Conservation (phyloP, 2,888 invertebrate species). For the Rosalia funebris region DNA sequence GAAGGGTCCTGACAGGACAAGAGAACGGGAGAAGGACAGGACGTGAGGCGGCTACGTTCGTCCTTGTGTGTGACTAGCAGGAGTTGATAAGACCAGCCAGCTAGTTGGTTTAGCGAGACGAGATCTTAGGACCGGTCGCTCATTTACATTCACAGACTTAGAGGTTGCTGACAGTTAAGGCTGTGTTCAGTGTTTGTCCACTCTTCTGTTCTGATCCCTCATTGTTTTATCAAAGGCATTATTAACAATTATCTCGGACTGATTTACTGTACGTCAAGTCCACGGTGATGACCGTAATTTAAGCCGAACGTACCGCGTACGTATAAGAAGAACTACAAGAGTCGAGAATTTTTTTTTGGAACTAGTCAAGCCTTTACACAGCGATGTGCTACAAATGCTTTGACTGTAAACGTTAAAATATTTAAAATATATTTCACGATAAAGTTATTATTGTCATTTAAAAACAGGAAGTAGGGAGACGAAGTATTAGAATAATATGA, state of each 20-base stretch:
- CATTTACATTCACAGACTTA: conserved; percentile 26
- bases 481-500: too few relatives aligned
- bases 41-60: conserved; percentile 39
- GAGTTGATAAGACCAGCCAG: conserved; percentile 1
- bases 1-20: conserved; percentile 54
- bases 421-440: too few relatives aligned
- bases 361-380: too few relatives aligned
- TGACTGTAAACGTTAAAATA: too few relatives aligned
- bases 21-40: conserved; percentile 41
- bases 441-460: too few relatives aligned
- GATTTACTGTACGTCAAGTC: conserved; percentile 34
- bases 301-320: too few relatives aligned
- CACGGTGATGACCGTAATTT: neutral
- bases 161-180: conserved; percentile 23
- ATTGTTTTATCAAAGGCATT: conserved; percentile 32
- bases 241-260: conserved; percentile 44
- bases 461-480: too few relatives aligned
- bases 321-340: too few relatives aligned
- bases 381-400: too few relatives aligned
- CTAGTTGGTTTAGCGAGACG: conserved; percentile 14
- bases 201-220: conserved; percentile 25
- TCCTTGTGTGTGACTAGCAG: conserved; percentile 3
- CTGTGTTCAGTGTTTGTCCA: conserved; percentile 24
- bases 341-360: too few relatives aligned
- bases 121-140: conserved; percentile 25